A percentile compares a stretch with the other conserved stretches of the same genome.
Conservation (phyloP, 2,797 vertebrate genomes). For the Halcyon badia region DNA sequence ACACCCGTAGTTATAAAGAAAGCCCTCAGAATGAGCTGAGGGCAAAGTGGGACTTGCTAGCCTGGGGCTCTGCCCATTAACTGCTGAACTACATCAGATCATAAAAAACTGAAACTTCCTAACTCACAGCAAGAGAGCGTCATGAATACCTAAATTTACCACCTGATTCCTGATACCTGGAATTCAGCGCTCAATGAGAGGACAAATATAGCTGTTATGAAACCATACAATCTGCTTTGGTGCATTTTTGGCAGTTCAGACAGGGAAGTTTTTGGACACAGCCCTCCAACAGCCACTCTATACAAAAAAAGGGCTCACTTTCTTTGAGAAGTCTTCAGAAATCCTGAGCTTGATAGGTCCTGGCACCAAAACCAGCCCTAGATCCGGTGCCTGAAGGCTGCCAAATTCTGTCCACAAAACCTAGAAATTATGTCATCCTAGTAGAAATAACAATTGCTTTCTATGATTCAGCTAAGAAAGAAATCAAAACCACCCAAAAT, state of each 20-base stretch:
- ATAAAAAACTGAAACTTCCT: not conserved
- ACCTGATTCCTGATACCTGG: not conserved
- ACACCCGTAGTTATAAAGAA: not conserved
- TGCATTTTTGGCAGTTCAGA: not conserved
- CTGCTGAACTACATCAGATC: not conserved
- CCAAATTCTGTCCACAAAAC: conserved; percentile 15
- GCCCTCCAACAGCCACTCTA: not conserved
- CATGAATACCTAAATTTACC: not conserved
- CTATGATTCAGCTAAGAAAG: not conserved
- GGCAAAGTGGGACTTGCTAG: not conserved
- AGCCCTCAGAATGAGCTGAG: not conserved
- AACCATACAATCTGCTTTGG: not conserved
- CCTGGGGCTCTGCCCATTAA: not conserved
- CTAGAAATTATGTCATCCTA: conserved; percentile 41
- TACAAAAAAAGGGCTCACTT: not conserved
- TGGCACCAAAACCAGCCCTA: not conserved
- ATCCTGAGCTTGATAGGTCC: not conserved
- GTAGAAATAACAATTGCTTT: conserved; percentile 42
- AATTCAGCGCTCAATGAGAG: not conserved
- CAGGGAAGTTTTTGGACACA: not conserved
- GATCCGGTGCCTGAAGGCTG: not conserved
- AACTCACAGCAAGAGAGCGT: not conserved
- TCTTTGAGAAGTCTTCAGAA: not conserved
- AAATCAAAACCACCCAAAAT: too few relatives aligned
- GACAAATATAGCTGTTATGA: not conserved